These are phyloP conservation scores for Portunus trituberculatus DNA, from an alignment of 1,140 invertebrate species.

Conservation along the genomic window DNA sequence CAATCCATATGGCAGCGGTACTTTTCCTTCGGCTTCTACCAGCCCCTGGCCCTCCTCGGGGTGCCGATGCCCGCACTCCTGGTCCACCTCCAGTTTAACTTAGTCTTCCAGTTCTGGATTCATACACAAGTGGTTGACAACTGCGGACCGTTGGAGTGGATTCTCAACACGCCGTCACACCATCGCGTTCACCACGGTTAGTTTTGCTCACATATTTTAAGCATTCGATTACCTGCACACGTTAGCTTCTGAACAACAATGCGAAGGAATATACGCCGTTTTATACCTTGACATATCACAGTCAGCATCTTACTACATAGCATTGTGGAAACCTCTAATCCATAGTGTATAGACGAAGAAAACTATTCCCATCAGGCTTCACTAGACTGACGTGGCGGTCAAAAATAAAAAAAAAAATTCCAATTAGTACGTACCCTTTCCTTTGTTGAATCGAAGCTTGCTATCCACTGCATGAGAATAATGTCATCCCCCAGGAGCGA, in stretches of 20 bases:
- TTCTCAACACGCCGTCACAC: conserved; percentile 84
- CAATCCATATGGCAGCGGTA: conserved; percentile 92
- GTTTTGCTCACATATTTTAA: background rate
- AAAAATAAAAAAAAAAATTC: no score
- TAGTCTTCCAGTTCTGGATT: conserved; percentile 83
- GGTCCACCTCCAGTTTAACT: conserved; percentile 82
- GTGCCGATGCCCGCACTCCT: conserved; percentile 78
- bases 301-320: no score
- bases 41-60: conserved; percentile 80
- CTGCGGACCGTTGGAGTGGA: conserved; percentile 83
- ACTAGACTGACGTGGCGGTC: no score
- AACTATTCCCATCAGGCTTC: no score
- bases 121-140: conserved; percentile 82
- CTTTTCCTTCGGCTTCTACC: conserved; percentile 86
- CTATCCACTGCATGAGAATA: no score
- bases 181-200: conserved; percentile 84
- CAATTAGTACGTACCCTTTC: no score
- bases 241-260: background rate
- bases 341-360: no score
- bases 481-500: background rate
- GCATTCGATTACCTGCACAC: background rate
- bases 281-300: no score
- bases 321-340: no score
- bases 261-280: no score
- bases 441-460: no score